Evolutionary conservation across 1,140 invertebrate genomes (phyloP), one percentile per base, ranked within the genome.

Genomic region (Proales similis): DNA sequence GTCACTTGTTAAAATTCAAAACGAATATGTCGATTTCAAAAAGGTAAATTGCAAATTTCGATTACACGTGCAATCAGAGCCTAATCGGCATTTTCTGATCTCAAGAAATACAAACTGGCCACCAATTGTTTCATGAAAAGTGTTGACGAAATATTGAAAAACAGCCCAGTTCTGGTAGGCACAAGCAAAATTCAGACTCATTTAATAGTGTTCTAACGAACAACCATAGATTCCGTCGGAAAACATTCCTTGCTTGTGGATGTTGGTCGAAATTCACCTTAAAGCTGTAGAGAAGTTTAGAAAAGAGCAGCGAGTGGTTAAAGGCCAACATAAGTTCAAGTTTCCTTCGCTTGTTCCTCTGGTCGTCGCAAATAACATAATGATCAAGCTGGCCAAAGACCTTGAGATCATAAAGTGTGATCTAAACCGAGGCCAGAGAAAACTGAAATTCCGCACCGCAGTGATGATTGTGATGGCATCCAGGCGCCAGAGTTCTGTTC

Each of bases 11-110:
- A n/a, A n/a, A n/a, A n/a, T n/a, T n/a, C n/a, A n/a, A n/a, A n/a
- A n/a, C n/a, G 83, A 86, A 3, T 80, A 86, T 0, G 88, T 88
- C 26, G 73, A 90, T 2, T 82, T 80, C 57, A 91, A 90, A 76
- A 85, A 83, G 1, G 90, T 90, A 76, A 82, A 90, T 36, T 36
- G 14, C 14, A 9, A 14, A 36, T 36, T 36, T 36, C 9, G 14
- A 36, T 36, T 36, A 9, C 14, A 36, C 9, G 9, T 9, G 14
- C 9, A 9, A 36, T 36, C 9, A 36, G 9, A 36, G 14, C 14
- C 14, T 9, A 36, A 14, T n/a, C n/a, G n/a, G 9, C 14, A 36
- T 36, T 36, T 36, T 36, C 9, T 9, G 14, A 36, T 9, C 9
- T 9, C 17, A 43, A 5, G 4, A 43, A 30, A 27, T 57, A 57